Evolutionary conservation across 1,140 invertebrate species (phyloP).

Genomic region (Lepidurus apus): DNA sequence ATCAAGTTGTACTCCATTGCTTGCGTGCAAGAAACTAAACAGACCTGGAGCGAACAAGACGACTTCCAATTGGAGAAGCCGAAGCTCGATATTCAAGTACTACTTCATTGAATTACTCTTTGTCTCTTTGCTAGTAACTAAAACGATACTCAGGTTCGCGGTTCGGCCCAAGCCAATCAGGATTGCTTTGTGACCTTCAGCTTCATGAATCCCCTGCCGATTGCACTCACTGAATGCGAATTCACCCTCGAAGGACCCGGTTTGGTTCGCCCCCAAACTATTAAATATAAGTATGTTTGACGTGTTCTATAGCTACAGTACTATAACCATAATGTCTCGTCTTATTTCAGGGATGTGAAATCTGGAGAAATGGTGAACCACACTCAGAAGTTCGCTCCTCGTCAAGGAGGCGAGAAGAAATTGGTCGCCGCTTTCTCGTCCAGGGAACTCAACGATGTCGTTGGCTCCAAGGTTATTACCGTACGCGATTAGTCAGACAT

Average conservation of each 20-base stretch:
- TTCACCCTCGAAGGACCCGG: constrained; percentile 64
- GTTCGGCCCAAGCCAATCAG: constrained; percentile 24
- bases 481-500: constrained; percentile 41
- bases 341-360: constrained; percentile 38
- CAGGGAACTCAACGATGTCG: constrained; percentile 41
- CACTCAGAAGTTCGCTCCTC: constrained; percentile 39
- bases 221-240: constrained; percentile 55
- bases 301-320: neutral
- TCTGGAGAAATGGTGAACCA: constrained; percentile 39
- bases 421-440: constrained; percentile 43
- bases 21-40: constrained; percentile 62
- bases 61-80: constrained; percentile 68
- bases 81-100: constrained; percentile 50
- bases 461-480: constrained; percentile 42
- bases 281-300: constrained; percentile 47
- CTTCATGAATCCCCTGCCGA: constrained; percentile 64
- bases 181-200: constrained; percentile 50
- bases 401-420: constrained; percentile 41
- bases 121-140: neutral
- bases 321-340: neutral
- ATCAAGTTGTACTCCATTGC: constrained; percentile 66
- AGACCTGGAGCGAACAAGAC: constrained; percentile 67
- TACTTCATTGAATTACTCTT: neutral
- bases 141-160: neutral
- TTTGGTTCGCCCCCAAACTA: constrained; percentile 52